Percentiles rank a stretch among this genome's conserved stretches.
Evolutionary conservation across 2,113 vertebrate species (phyloP).

Genomic region (Desmodus rotundus): DNA sequence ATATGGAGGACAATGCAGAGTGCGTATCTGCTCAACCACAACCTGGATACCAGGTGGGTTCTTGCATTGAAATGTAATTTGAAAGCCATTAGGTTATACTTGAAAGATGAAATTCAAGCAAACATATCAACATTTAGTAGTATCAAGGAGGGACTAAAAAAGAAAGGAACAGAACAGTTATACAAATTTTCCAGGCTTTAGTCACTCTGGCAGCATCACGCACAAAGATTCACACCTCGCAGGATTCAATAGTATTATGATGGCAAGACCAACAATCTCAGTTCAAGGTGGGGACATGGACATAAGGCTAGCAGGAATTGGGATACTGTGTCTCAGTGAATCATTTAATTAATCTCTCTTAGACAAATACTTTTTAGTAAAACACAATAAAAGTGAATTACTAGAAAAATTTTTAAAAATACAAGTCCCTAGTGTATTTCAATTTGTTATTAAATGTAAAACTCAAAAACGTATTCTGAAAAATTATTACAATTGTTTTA

Average conservation of each 20-base stretch:
- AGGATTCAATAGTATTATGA: background rate
- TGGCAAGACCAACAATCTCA: background rate
- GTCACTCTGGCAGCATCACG: background rate
- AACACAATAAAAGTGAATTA: background rate
- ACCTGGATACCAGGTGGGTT: background rate
- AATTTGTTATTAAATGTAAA: background rate
- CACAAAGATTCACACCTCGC: background rate
- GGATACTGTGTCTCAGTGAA: background rate
- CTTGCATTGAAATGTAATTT: background rate
- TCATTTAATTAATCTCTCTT: background rate
- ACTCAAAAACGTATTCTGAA: background rate
- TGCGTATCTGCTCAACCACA: background rate
- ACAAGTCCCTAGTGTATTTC: background rate
- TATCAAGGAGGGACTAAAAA: background rate
- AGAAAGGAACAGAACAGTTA: background rate
- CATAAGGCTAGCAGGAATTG: background rate
- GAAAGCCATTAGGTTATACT: background rate
- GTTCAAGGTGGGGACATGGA: background rate
- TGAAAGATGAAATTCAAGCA: background rate
- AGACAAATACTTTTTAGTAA: background rate
- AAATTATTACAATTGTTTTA: background rate
- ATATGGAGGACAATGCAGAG: background rate
- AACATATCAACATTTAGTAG: background rate
- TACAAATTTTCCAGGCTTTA: background rate
- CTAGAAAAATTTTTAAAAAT: background rate